These are phyloP conservation scores for Phymastichus coffea DNA, from an alignment of 1,140 invertebrate species.

Conservation along the genomic window DNA sequence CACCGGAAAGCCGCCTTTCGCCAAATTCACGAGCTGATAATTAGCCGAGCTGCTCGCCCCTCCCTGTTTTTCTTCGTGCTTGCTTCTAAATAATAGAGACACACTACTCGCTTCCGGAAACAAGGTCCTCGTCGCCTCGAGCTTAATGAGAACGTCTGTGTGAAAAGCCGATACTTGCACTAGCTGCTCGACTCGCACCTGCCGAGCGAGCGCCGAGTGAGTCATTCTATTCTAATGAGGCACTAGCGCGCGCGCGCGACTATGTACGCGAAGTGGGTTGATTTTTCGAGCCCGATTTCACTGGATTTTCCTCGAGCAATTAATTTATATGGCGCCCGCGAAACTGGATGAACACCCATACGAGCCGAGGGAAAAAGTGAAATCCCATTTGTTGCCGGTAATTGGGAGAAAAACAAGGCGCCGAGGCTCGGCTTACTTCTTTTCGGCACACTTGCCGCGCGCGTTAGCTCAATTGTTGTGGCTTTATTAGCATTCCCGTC, in stretches of 20 bases:
- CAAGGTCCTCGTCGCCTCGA: too few relatives aligned
- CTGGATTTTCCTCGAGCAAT: neutral
- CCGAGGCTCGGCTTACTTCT: neutral
- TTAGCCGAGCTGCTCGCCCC: neutral
- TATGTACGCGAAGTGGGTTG: neutral
- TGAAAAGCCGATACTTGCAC: neutral
- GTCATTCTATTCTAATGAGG: constrained; percentile 23
- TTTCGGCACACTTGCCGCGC: neutral
- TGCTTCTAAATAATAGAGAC: neutral
- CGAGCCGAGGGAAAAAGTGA: constrained; percentile 1
- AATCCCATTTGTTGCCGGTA: neutral
- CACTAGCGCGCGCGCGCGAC: neutral
- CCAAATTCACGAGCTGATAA: constrained; percentile 8
- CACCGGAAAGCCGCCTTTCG: constrained; percentile 6
- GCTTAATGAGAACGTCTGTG: too few relatives aligned
- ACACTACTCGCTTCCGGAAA: neutral
- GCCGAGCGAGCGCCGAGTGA: neutral
- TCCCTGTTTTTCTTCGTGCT: constrained; percentile 4
- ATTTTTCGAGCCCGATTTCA: neutral
- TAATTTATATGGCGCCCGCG: constrained; percentile 5
- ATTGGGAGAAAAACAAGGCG: neutral
- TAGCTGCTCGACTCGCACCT: neutral
- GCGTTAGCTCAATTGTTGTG: neutral
- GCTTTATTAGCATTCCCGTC: neutral
- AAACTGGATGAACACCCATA: too few relatives aligned